Percentiles rank a stretch among this genome's conserved stretches.
Evolutionary conservation across 2,888 invertebrate genomes (phyloP).

Genomic region (Napeogenes inachia): DNA sequence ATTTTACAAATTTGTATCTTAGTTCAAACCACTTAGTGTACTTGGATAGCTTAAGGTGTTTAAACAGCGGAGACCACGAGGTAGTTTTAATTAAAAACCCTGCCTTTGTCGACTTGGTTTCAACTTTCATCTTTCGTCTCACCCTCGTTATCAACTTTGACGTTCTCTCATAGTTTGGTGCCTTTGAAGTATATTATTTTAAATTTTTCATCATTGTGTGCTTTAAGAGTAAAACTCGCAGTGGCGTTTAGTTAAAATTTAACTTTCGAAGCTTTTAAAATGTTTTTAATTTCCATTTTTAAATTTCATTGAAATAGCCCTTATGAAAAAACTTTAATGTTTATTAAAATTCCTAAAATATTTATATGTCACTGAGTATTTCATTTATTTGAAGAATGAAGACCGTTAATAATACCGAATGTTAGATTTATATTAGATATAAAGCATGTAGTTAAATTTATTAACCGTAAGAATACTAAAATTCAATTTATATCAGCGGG

Average conservation of each 20-base stretch:
- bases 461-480: no score
- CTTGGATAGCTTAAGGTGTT: slow-evolving; percentile 26
- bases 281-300: neutral
- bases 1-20: slow-evolving; percentile 14
- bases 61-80: slow-evolving; percentile 34
- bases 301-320: slow-evolving; percentile 6
- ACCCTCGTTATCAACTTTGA: slow-evolving; percentile 63
- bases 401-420: no score
- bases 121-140: slow-evolving; percentile 50
- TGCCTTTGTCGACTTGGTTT: slow-evolving; percentile 53
- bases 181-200: slow-evolving; percentile 60
- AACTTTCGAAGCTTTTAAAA: neutral
- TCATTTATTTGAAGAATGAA: no score
- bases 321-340: neutral
- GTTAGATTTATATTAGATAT: no score
- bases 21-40: slow-evolving; percentile 16
- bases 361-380: no score
- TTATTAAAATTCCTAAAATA: no score
- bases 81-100: slow-evolving; percentile 64
- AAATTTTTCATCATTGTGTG: slow-evolving; percentile 47
- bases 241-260: slow-evolving; percentile 12
- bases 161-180: slow-evolving; percentile 48
- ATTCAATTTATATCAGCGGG: slow-evolving; percentile 49
- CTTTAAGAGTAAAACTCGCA: slow-evolving; percentile 28
- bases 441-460: no score